phyloP scores from a whole-genome alignment of 2,888 invertebrate species.

The Helobdella robusta region DNA sequence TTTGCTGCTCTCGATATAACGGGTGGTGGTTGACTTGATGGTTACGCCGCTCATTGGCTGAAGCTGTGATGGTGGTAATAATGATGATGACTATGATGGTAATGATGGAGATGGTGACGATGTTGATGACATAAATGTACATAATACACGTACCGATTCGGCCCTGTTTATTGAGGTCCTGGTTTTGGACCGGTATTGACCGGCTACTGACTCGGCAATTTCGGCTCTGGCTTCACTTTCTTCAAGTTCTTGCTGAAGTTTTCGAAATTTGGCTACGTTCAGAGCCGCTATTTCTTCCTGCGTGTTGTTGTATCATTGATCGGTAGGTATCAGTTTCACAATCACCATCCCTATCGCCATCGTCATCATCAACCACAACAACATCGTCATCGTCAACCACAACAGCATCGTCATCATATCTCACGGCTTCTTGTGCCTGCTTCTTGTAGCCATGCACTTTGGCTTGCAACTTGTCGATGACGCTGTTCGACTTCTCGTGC shows the following conservation, averaged over 20 bases:
- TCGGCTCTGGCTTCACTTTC: conserved; percentile 26
- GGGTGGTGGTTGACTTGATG: too few species aligned
- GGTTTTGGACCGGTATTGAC: conserved; percentile 22
- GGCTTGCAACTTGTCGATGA: conserved; percentile 9
- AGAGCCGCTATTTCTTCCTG: conserved; percentile 27
- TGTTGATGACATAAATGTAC: background rate
- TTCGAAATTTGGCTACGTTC: conserved; percentile 25
- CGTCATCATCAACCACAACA: background rate
- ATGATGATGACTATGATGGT: too few species aligned
- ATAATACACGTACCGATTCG: conserved; percentile 5
- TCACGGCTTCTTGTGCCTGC: conserved; percentile 20
- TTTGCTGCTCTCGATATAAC: too few species aligned
- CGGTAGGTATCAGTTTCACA: background rate
- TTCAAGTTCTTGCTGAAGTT: conserved; percentile 27
- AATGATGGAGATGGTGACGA: too few species aligned
- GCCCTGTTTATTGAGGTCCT: conserved; percentile 4
- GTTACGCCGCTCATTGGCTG: too few species aligned
- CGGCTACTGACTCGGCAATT: conserved; percentile 16
- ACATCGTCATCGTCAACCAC: background rate
- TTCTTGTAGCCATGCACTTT: conserved; percentile 21
- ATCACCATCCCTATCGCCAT: background rate
- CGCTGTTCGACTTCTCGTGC: conserved; percentile 21
- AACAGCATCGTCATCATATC: background rate
- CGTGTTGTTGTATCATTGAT: background rate
- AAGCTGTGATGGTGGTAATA: background rate